Evolutionary conservation across 2,888 invertebrate species (phyloP).

Genomic region (Hirtodrosophila confusa): DNA sequence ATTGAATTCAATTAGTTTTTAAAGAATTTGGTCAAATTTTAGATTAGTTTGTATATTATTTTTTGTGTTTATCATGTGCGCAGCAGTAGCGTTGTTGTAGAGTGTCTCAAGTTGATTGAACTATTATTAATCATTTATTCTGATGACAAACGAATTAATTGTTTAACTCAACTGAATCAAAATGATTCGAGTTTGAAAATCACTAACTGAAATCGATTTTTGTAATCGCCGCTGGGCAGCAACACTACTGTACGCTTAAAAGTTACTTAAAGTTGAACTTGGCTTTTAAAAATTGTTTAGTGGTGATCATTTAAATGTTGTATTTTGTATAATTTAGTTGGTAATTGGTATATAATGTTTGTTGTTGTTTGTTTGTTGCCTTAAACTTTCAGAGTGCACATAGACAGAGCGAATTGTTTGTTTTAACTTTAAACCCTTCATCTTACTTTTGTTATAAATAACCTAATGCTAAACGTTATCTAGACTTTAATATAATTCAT

Average conservation of each 20-base stretch:
- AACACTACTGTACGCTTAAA: conserved; percentile 17
- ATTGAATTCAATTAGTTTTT: no score
- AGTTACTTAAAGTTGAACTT: conserved; percentile 18
- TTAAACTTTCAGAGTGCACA: conserved; percentile 74
- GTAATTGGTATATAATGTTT: conserved; percentile 60
- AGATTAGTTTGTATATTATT: conserved; percentile 55
- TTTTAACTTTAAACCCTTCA: conserved; percentile 48
- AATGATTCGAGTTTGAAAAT: conserved; percentile 5
- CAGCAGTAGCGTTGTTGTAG: conserved; percentile 13
- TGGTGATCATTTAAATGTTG: conserved; percentile 47
- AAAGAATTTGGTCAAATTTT: conserved; percentile 31
- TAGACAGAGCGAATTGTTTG: conserved; percentile 52
- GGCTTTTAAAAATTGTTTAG: conserved; percentile 20
- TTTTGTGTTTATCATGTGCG: conserved; percentile 26
- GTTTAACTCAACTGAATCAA: background rate
- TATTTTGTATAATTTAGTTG: conserved; percentile 64
- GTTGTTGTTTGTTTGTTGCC: conserved; percentile 54
- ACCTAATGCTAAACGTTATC: conserved; percentile 74
- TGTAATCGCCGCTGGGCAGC: conserved; percentile 7
- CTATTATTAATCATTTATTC: background rate
- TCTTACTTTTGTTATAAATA: conserved; percentile 68
- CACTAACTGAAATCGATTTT: conserved; percentile 10
- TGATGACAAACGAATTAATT: no score
- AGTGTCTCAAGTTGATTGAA: conserved; percentile 20
- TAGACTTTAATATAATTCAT: conserved; percentile 73